Conservation (phyloP, 2,113 vertebrate species). For the Crotalus helleri region DNA sequence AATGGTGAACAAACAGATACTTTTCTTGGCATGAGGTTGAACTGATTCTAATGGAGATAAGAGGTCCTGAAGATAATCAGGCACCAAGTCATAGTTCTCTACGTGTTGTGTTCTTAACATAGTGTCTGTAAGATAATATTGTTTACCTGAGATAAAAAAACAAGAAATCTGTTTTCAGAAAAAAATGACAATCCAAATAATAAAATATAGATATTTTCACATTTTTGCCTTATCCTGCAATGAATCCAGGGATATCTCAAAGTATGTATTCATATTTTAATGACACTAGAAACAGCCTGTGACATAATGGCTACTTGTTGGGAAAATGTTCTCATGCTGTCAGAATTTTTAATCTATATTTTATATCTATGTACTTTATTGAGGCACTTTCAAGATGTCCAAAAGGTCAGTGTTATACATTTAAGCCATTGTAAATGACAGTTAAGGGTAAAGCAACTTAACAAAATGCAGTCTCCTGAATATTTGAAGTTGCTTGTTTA, state of each 20-base stretch:
- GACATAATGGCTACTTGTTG: neutral
- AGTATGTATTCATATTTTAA: neutral
- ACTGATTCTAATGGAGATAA: neutral
- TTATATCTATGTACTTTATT: neutral
- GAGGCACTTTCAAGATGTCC: slow-evolving; percentile 14
- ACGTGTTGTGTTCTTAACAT: neutral
- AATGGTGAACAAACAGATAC: neutral
- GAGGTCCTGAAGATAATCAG: neutral
- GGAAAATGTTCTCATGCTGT: neutral
- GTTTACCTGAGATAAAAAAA: neutral
- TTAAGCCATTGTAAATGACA: slow-evolving; percentile 22
- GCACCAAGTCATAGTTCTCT: neutral
- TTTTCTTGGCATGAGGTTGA: neutral
- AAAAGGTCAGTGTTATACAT: slow-evolving; percentile 1
- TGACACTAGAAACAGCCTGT: neutral
- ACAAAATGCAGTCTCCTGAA: fast-evolving
- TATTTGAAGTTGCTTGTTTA: neutral
- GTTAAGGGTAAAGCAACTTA: neutral
- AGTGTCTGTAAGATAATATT: neutral
- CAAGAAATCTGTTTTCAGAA: neutral
- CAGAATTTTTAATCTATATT: slow-evolving; percentile 1
- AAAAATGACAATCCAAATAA: neutral
- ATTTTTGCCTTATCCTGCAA: neutral
- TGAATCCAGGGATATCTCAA: neutral
- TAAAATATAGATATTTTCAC: neutral